Percentiles rank a stretch among this genome's conserved stretches.
Evolutionary conservation across 2,797 vertebrate species (phyloP).

Genomic region (Neosilurus mollespiculum): DNA sequence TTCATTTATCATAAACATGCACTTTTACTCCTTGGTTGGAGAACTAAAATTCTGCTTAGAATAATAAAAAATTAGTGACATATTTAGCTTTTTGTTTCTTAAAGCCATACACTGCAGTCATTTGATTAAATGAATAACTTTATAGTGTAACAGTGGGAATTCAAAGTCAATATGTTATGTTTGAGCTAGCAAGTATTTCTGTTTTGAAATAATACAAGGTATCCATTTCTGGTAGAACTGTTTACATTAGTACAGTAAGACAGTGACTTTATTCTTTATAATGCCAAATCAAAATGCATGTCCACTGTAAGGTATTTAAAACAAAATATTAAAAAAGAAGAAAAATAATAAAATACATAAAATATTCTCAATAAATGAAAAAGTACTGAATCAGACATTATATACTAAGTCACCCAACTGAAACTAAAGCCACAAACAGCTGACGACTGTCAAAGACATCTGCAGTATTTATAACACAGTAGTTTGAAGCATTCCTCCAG

Average conservation of each 20-base stretch:
- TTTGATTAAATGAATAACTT: not conserved
- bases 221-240: not conserved
- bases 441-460: not conserved
- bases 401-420: too few relatives aligned
- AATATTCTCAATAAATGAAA: too few relatives aligned
- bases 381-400: too few relatives aligned
- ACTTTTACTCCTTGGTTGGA: not conserved
- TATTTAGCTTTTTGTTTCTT: not conserved
- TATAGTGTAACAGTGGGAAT: not conserved
- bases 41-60: not conserved
- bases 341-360: too few relatives aligned
- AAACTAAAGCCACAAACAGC: not conserved
- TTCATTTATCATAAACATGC: not conserved
- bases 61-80: not conserved
- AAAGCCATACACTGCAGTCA: not conserved
- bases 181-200: not conserved
- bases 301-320: not conserved
- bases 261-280: not conserved
- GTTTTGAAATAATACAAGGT: not conserved
- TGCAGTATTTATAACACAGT: not conserved
- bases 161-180: not conserved
- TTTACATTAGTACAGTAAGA: not conserved
- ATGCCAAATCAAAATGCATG: not conserved
- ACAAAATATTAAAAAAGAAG: too few relatives aligned
- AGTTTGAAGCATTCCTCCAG: not conserved